Evolutionary conservation across 2,113 vertebrate genomes (phyloP).

Genomic region (Onychostruthus taczanowskii): DNA sequence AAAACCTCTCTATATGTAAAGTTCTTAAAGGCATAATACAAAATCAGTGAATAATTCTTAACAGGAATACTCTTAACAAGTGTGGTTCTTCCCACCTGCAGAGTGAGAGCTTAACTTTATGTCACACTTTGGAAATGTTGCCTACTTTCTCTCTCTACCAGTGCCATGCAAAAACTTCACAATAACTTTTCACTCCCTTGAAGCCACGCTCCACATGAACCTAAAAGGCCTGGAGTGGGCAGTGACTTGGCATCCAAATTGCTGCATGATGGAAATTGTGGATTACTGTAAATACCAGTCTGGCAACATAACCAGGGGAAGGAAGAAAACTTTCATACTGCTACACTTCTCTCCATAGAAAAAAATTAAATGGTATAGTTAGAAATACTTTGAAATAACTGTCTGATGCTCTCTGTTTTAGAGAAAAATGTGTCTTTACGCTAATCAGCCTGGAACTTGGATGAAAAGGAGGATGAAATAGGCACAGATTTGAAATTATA

Average conservation of each 20-base stretch:
- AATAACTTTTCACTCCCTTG: background rate
- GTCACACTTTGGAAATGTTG: background rate
- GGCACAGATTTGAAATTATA: background rate
- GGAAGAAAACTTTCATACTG: background rate
- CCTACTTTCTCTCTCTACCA: background rate
- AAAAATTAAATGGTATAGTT: background rate
- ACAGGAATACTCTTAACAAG: background rate
- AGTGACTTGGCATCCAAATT: background rate
- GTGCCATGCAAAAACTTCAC: background rate
- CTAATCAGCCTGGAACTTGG: background rate
- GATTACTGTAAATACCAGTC: background rate
- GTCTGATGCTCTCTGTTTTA: background rate
- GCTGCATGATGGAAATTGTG: background rate
- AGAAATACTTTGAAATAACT: background rate
- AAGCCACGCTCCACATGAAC: background rate
- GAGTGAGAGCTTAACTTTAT: background rate
- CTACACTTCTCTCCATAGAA: background rate
- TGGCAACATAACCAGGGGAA: background rate
- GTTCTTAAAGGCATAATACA: background rate
- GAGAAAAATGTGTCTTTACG: background rate
- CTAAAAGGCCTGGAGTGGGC: background rate
- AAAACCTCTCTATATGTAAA: background rate
- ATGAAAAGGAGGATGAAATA: background rate
- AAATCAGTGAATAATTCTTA: background rate
- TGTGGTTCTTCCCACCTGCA: background rate